phyloP scores from a whole-genome alignment of 2,113 vertebrate species.

The Gallinago paraguaiae region DNA sequence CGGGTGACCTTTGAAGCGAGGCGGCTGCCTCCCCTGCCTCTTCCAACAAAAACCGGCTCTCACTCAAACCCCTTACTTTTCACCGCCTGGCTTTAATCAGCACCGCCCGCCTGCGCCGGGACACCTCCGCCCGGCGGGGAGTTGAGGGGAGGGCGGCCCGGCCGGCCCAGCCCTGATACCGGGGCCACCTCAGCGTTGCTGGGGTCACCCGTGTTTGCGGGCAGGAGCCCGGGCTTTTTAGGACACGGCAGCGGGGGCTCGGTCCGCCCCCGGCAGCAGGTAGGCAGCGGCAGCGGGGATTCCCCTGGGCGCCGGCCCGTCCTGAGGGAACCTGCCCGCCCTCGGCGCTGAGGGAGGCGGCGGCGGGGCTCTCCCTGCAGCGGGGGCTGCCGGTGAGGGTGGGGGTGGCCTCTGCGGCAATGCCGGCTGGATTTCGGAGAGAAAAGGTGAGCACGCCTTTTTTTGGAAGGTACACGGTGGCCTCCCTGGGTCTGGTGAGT shows the following conservation, averaged over 20 bases:
- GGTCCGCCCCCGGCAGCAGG: not conserved
- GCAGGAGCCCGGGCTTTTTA: too few species aligned
- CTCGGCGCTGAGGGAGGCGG: not conserved
- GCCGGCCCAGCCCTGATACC: not conserved
- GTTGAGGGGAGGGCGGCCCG: not conserved
- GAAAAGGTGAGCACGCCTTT: not conserved
- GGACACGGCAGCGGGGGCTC: not conserved
- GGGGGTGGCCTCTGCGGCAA: too few species aligned
- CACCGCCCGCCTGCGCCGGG: not conserved
- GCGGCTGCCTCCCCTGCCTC: not conserved
- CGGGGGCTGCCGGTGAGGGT: not conserved
- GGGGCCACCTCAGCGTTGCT: accelerated
- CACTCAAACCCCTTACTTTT: not conserved
- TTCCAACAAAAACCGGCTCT: not conserved
- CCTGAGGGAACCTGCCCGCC: not conserved
- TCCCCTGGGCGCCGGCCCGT: accelerated
- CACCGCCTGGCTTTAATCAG: not conserved
- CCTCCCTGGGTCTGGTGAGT: too few species aligned
- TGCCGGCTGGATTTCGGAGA: not conserved
- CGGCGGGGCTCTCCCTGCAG: not conserved
- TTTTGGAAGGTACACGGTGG: too few species aligned
- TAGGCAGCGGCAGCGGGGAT: not conserved
- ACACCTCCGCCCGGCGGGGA: not conserved
- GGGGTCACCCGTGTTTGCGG: accelerated
- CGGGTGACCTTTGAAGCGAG: not conserved